These are phyloP conservation scores for Melanotus villosus DNA, from an alignment of 2,888 invertebrate species.

Conservation along the genomic window DNA sequence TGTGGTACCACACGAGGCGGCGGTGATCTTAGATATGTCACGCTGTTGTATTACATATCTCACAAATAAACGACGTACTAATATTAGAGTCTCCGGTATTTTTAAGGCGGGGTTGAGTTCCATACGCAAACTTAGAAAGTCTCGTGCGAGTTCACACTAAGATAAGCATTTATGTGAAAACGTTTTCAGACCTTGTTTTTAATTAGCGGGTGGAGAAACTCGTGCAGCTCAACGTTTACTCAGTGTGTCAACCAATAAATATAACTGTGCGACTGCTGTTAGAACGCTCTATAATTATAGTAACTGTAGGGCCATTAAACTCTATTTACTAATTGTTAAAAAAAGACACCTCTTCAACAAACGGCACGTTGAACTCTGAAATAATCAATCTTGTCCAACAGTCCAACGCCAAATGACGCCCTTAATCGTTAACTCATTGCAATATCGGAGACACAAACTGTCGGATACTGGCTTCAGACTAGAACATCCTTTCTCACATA, in stretches of 20 bases:
- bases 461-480: no score
- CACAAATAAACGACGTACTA: background rate
- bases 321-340: slow-evolving; percentile 16
- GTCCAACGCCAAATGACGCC: background rate
- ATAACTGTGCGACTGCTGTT: slow-evolving; percentile 8
- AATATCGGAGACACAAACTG: background rate
- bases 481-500: no score
- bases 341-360: background rate
- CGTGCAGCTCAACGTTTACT: background rate
- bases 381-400: slow-evolving; percentile 1
- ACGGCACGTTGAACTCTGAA: background rate
- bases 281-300: slow-evolving; percentile 26
- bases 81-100: background rate
- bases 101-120: background rate
- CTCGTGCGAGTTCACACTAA: background rate
- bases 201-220: background rate
- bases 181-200: slow-evolving; percentile 8
- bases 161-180: slow-evolving; percentile 22
- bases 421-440: background rate
- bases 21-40: slow-evolving; percentile 7
- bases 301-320: slow-evolving; percentile 17
- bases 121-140: background rate
- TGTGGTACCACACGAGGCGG: background rate
- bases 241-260: slow-evolving; percentile 13
- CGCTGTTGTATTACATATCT: background rate